Base-by-base conservation (phyloP, 2,888 invertebrate genomes). In the Lepidochitona cinerea region DNA sequence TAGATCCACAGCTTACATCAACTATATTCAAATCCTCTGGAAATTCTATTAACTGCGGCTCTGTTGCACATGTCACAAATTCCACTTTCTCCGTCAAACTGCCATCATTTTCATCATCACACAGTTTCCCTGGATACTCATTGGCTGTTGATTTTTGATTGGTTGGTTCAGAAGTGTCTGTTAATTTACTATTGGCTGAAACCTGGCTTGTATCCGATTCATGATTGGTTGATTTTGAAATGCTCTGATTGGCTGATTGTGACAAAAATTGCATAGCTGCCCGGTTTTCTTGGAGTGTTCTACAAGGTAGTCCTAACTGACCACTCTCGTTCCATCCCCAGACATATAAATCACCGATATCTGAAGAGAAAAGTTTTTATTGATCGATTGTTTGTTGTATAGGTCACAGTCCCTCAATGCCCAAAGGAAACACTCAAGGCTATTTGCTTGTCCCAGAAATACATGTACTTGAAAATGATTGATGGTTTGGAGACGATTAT, bases 311-410 rank as follows among this genome's bases (percentile, higher is more conserved):
- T 7, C 97, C 97, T 23, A 97, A 91, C 90, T 97, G 96, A 0
- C 97, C 97, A 84, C 93, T 93, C 77, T 95, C 94, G 91, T 97
- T 97, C 94, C 95, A 96, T 7, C 97, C 97, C 97, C 97, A 97
- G 1, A 93, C 92, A 88, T 97, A 97, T 0, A 97, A 86, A 89
- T 97, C 97, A 18, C 96, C 96, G 75, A 72, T 78, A 36, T 81
- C 89, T 89, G 77, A 0, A 79, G 74, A 69, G 70, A 59, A 36
- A 65, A 3, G 3, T 49, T 9, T 18, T 41, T 41, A n/a, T n/a
- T n/a, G n/a, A n/a, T n/a, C n/a, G n/a, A n/a, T n/a, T n/a, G n/a
- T n/a, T n/a, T n/a, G n/a, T n/a, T n/a, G n/a, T n/a, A n/a, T n/a
- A n/a, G n/a, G n/a, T n/a, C n/a, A n/a, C n/a, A n/a, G n/a, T n/a